Conservation (phyloP, 1,140 invertebrate genomes). For the honey bee (Apis mellifera) region DNA sequence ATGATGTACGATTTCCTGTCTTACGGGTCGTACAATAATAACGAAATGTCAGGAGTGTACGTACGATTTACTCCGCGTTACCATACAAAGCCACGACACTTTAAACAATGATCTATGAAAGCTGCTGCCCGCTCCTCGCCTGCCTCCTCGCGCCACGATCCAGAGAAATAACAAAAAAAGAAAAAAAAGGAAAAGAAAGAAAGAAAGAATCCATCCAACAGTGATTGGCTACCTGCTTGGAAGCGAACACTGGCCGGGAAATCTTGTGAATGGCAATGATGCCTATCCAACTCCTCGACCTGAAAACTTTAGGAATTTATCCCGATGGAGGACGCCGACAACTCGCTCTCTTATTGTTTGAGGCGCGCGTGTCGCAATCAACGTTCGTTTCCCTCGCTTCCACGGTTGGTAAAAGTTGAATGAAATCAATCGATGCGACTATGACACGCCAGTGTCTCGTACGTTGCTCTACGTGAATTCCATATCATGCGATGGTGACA, state of each 20-base stretch:
- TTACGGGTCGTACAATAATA: conserved; percentile 64
- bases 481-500: not conserved
- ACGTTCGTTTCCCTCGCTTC: too few species aligned
- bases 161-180: too few species aligned
- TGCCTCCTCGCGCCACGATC: too few species aligned
- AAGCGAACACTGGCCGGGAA: not conserved
- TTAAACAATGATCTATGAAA: conserved; percentile 62
- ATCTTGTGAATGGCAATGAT: conserved; percentile 2
- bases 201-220: conserved; percentile 1
- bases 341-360: not conserved
- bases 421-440: not conserved
- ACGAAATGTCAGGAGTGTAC: conserved; percentile 67
- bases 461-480: not conserved
- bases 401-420: not conserved
- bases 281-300: not conserved
- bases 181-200: not conserved
- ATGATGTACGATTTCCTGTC: conserved; percentile 70
- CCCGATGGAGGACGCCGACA: not conserved
- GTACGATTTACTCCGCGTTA: conserved; percentile 66
- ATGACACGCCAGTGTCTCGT: too few species aligned
- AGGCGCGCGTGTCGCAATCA: not conserved
- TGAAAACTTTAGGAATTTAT: conserved; percentile 1
- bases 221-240: conserved; percentile 37
- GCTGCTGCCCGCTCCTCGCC: conserved; percentile 23
- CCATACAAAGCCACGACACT: conserved; percentile 58